Percentiles rank a stretch among this genome's conserved stretches.
Evolutionary conservation across 2,113 vertebrate genomes (phyloP).

Genomic region (Pituophis catenifer): DNA sequence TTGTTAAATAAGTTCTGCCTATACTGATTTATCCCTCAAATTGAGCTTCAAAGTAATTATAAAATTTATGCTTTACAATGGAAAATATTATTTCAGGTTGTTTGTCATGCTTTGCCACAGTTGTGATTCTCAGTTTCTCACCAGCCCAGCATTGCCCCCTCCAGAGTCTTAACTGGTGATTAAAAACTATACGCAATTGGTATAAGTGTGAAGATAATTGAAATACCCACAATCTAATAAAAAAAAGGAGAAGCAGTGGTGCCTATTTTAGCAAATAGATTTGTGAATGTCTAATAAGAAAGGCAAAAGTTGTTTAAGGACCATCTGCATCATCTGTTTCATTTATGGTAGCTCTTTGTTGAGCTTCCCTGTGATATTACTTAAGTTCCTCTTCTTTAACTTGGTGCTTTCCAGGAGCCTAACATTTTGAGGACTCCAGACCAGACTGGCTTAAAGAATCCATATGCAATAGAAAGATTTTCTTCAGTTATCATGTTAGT

Average conservation of each 20-base stretch:
- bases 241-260: not conserved
- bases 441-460: not conserved
- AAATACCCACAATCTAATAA: not conserved
- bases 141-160: not conserved
- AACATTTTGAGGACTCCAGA: not conserved
- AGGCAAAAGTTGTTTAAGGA: not conserved
- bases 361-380: not conserved
- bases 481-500: not conserved
- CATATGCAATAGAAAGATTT: not conserved
- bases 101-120: not conserved
- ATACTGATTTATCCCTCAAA: not conserved
- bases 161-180: not conserved
- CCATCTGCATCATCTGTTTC: not conserved
- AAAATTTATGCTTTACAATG: not conserved
- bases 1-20: not conserved
- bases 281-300: not conserved
- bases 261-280: not conserved
- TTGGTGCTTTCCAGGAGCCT: not conserved
- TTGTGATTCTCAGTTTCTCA: not conserved
- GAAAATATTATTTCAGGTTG: not conserved
- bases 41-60: not conserved
- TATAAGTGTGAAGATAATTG: not conserved
- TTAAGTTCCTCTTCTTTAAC: not conserved
- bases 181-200: not conserved
- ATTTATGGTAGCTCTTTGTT: not conserved